These are phyloP conservation scores for Hippocampus abdominalis DNA, from an alignment of 2,113 vertebrate genomes.

Conservation along the genomic window DNA sequence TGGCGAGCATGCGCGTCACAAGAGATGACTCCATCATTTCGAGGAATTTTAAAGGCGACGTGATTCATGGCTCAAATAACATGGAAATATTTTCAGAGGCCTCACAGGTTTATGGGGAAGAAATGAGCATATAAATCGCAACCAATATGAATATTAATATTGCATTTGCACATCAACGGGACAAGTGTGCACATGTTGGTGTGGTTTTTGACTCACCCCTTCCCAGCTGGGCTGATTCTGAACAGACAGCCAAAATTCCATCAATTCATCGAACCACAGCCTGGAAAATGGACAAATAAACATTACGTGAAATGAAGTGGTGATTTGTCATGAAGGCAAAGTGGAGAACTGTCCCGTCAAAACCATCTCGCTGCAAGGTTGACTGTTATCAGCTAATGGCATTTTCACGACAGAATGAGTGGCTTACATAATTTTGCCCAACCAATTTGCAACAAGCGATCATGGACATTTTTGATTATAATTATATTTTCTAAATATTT, in stretches of 20 bases:
- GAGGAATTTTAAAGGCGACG: slow-evolving; percentile 13
- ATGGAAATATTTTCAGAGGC: slow-evolving; percentile 7
- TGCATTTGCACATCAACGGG: neutral
- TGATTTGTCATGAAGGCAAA: too few species aligned
- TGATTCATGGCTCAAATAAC: slow-evolving; percentile 17
- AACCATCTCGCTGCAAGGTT: neutral
- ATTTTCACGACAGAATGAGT: too few species aligned
- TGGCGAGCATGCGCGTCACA: slow-evolving; percentile 14
- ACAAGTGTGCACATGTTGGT: slow-evolving; percentile 7
- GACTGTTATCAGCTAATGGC: too few species aligned
- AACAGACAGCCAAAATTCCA: slow-evolving; percentile 87
- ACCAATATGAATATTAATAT: neutral
- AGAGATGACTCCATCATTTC: slow-evolving; percentile 13
- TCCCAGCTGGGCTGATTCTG: slow-evolving; percentile 97
- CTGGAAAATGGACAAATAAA: slow-evolving; percentile 59
- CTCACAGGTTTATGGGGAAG: slow-evolving; percentile 6
- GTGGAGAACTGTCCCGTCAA: neutral
- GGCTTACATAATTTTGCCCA: too few species aligned
- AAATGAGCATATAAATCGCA: neutral
- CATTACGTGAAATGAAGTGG: neutral
- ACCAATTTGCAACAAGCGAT: too few species aligned
- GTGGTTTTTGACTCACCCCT: slow-evolving; percentile 76
- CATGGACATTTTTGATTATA: too few species aligned
- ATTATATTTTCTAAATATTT: too few species aligned
- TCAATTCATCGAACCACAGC: slow-evolving; percentile 92